A percentile compares a stretch with the other conserved stretches of the same genome.
These are phyloP conservation scores for Magallana gigas DNA, from an alignment of 1,140 invertebrate species.

Conservation along the genomic window DNA sequence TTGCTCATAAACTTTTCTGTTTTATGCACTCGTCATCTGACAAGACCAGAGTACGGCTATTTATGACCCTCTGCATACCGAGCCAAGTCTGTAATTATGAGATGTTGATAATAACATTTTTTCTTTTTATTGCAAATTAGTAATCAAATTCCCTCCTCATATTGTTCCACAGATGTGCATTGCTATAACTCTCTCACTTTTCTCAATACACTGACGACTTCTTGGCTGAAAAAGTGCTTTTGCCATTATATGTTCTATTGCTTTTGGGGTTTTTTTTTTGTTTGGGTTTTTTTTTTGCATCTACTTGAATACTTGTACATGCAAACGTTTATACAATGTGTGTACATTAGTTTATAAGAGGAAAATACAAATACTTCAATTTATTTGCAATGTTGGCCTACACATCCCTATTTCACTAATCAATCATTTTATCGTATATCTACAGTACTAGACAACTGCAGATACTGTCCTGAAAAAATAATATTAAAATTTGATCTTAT, in stretches of 20 bases:
- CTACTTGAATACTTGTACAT: too few species aligned
- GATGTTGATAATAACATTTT: constrained; percentile 32
- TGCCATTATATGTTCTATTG: background rate
- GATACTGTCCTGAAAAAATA: too few species aligned
- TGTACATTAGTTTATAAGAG: too few species aligned
- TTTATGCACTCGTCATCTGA: background rate
- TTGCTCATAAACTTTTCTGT: background rate
- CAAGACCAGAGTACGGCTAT: background rate
- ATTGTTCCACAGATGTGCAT: constrained; percentile 5
- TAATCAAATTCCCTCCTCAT: background rate
- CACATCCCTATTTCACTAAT: too few species aligned
- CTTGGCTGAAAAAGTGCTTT: background rate
- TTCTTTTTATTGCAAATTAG: constrained; percentile 22
- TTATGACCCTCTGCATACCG: background rate
- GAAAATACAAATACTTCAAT: too few species aligned
- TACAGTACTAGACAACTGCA: too few species aligned
- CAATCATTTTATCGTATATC: too few species aligned
- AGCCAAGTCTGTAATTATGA: constrained; percentile 7
- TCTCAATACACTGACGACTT: background rate
- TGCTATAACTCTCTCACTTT: background rate
- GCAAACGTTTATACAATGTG: too few species aligned
- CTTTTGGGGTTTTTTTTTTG: too few species aligned
- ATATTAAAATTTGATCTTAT: too few species aligned
- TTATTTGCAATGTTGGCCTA: too few species aligned
- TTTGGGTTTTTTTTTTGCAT: too few species aligned